phyloP scores from a whole-genome alignment of 2,113 vertebrate genomes.

The Morphnarchus princeps region DNA sequence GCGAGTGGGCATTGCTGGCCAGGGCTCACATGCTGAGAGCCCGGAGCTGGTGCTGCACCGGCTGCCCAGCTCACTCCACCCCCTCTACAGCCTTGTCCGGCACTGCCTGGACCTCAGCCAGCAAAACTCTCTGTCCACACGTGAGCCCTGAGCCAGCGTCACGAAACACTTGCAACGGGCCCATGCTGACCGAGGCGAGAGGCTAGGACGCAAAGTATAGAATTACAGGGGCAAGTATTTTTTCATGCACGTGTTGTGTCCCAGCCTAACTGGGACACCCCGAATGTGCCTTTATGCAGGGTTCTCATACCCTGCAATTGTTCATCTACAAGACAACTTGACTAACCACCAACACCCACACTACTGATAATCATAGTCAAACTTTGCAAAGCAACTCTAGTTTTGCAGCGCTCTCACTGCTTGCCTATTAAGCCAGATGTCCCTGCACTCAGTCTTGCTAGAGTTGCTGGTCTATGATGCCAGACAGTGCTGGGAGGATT shows the following conservation, averaged over 20 bases:
- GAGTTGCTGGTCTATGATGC: no score
- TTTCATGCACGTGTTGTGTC: neutral
- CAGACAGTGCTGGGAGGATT: neutral
- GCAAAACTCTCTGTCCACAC: neutral
- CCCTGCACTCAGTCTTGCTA: no score
- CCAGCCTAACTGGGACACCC: neutral
- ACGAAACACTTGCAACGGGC: neutral
- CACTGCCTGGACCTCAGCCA: neutral
- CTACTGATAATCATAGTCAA: neutral
- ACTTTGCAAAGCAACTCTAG: neutral
- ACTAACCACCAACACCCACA: neutral
- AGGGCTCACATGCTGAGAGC: neutral
- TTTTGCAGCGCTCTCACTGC: neutral
- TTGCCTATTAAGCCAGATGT: fast-evolving
- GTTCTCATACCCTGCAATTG: neutral
- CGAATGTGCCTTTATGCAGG: neutral
- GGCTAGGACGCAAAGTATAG: neutral
- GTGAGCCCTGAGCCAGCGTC: neutral
- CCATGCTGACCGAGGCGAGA: neutral
- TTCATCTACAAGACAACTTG: neutral
- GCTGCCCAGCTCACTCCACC: neutral
- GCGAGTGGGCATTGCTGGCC: neutral
- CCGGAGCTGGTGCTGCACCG: neutral
- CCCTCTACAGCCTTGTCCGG: neutral
- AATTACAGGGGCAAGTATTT: neutral